phyloP scores from a whole-genome alignment of 2,888 invertebrate species.

The Cepaea hortensis region DNA sequence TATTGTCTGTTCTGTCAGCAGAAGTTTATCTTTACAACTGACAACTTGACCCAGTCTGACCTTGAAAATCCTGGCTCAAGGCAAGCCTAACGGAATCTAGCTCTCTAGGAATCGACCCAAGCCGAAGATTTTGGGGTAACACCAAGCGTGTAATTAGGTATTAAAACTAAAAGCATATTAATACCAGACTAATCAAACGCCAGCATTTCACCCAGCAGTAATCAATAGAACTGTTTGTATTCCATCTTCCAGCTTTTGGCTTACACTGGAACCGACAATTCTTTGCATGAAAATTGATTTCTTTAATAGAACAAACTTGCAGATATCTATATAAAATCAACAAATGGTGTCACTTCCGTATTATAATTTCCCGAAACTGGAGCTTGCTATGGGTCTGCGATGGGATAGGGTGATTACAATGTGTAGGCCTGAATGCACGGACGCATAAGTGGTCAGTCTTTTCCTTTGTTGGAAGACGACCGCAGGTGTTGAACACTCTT shows the following conservation, averaged over 20 bases:
- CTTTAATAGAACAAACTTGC: no score
- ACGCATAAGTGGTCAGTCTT: no score
- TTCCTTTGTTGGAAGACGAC: no score
- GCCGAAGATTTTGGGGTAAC: background rate
- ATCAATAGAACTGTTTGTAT: background rate
- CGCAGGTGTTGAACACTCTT: no score
- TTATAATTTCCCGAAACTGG: no score
- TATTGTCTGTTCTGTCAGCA: no score
- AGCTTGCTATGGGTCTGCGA: no score
- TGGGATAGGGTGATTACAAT: no score
- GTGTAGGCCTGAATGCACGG: no score
- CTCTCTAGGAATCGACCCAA: background rate
- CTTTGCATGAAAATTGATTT: background rate
- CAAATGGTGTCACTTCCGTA: no score
- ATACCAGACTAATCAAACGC: background rate
- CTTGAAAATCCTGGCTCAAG: background rate
- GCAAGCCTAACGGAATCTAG: background rate
- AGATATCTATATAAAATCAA: no score
- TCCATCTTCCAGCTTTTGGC: background rate
- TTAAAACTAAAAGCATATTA: background rate
- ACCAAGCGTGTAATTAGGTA: background rate
- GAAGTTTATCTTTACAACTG: no score
- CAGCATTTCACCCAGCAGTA: background rate
- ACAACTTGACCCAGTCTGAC: background rate
- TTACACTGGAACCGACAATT: background rate